These are phyloP conservation scores for Haplotaxodon microlepis DNA, from an alignment of 2,113 vertebrate genomes.

Conservation along the genomic window DNA sequence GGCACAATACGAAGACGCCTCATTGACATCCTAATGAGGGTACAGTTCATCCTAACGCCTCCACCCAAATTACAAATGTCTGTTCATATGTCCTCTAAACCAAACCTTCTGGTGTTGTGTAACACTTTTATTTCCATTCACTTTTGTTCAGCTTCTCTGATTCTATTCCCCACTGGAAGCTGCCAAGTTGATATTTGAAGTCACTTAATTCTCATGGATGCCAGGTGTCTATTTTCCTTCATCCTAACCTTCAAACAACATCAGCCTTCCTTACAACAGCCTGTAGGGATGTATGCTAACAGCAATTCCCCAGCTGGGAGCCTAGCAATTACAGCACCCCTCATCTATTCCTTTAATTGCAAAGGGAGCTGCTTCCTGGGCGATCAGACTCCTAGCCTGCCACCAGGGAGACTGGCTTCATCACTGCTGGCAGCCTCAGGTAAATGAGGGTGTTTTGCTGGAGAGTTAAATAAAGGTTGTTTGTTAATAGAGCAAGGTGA, in stretches of 20 bases:
- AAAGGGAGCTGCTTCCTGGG: conserved; percentile 55
- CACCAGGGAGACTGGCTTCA: conserved; percentile 53
- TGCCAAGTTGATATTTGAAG: conserved; percentile 45
- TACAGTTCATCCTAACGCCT: not conserved
- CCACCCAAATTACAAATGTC: not conserved
- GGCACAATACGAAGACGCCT: not conserved
- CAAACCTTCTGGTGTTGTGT: not conserved
- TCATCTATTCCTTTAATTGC: conserved; percentile 67
- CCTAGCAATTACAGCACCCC: conserved; percentile 63
- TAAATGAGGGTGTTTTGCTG: conserved; percentile 40
- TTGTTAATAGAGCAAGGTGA: conserved; percentile 33
- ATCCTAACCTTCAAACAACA: conserved; percentile 55
- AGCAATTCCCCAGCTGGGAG: conserved; percentile 61
- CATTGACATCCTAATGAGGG: not conserved
- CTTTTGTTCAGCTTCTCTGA: not conserved
- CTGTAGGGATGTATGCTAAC: conserved; percentile 55
- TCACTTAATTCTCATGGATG: conserved; percentile 27
- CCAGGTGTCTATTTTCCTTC: conserved; percentile 60
- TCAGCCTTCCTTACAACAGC: conserved; percentile 44
- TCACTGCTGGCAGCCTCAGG: conserved; percentile 47
- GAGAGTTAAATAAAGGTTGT: conserved; percentile 52
- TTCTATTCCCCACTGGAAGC: not conserved
- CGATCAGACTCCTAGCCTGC: conserved; percentile 38
- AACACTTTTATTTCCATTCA: conserved; percentile 14
- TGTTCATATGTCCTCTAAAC: conserved; percentile 8